phyloP scores from a whole-genome alignment of 2,797 vertebrate genomes.

The Choloepus didactylus region DNA sequence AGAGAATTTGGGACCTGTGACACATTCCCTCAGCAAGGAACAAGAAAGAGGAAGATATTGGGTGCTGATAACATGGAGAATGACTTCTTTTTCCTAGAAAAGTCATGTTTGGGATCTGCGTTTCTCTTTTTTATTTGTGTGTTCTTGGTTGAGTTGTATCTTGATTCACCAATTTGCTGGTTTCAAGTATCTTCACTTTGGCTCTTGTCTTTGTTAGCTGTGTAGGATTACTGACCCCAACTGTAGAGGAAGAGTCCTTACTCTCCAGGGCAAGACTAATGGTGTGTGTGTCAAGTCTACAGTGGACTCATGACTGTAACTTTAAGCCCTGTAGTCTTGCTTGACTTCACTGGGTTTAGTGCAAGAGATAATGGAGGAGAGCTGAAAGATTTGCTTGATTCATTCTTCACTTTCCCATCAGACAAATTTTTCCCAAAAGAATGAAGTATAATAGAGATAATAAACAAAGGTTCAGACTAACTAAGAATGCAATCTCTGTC shows the following conservation, averaged over 20 bases:
- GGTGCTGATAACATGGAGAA: background rate
- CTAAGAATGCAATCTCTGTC: background rate
- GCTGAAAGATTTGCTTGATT: background rate
- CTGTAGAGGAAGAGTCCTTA: background rate
- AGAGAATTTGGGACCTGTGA: background rate
- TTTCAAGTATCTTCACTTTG: background rate
- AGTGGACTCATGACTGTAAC: background rate
- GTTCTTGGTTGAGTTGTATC: background rate
- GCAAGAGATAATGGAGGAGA: constrained; percentile 20
- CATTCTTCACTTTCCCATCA: background rate
- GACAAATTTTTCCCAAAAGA: background rate
- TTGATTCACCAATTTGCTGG: background rate
- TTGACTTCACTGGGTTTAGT: background rate
- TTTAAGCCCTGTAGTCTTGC: background rate
- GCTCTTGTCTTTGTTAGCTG: background rate
- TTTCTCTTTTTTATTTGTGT: background rate
- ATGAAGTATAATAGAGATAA: background rate
- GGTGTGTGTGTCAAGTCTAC: background rate
- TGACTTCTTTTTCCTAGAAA: background rate
- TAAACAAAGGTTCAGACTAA: background rate
- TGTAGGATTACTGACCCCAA: background rate
- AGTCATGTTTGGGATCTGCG: background rate
- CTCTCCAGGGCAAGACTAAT: background rate
- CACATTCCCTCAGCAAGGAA: background rate
- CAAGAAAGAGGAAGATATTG: background rate